Evolutionary conservation across 1,140 invertebrate genomes (phyloP).

Genomic region (Anastrepha ludens): DNA sequence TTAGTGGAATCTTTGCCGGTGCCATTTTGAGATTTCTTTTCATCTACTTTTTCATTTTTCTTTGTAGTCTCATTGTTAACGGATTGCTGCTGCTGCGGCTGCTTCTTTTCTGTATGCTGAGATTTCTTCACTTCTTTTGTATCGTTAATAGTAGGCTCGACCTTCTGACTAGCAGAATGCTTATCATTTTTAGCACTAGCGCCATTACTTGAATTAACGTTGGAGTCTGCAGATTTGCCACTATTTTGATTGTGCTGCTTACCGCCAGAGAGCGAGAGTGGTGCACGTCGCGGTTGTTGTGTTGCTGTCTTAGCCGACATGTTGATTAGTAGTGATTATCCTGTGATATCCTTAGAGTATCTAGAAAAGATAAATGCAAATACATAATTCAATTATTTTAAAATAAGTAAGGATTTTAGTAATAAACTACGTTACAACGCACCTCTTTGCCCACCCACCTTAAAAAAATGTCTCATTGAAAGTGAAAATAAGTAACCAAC

Average conservation of each 20-base stretch:
- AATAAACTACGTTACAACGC: too few species aligned
- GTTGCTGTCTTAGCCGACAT: conserved; percentile 67
- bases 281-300: conserved; percentile 66
- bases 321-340: conserved; percentile 6
- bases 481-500: not conserved
- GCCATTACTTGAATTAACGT: conserved; percentile 49
- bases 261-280: conserved; percentile 62
- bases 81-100: conserved; percentile 61
- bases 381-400: not conserved
- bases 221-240: conserved; percentile 11
- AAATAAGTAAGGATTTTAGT: too few species aligned
- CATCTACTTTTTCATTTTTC: conserved; percentile 58
- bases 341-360: not conserved
- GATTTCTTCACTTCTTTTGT: conserved; percentile 32
- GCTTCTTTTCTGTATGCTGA: conserved; percentile 52
- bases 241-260: conserved; percentile 28
- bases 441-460: too few species aligned
- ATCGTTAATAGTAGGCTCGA: conserved; percentile 11
- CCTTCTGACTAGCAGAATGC: conserved; percentile 52
- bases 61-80: conserved; percentile 48
- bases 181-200: conserved; percentile 50
- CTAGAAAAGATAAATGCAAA: not conserved
- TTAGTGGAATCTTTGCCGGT: conserved; percentile 56
- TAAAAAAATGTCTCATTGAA: not conserved
- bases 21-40: conserved; percentile 66